Conservation (phyloP, 2,113 vertebrate species). For the Myocastor coypus region DNA sequence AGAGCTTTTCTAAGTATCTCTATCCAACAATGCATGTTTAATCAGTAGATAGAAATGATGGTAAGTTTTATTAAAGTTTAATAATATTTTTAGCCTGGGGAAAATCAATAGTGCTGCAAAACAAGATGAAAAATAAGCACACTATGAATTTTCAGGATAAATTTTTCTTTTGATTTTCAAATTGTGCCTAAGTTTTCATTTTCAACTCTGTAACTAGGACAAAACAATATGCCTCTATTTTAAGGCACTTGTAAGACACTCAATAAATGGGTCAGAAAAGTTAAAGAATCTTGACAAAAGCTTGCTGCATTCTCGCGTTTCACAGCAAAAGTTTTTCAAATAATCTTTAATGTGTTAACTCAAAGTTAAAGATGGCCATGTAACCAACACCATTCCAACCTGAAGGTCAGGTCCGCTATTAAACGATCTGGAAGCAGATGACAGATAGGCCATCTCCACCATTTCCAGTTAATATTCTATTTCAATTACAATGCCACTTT, state of each 20-base stretch:
- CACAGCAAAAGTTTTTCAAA: conserved; percentile 71
- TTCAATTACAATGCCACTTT: conserved; percentile 76
- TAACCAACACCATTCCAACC: conserved; percentile 80
- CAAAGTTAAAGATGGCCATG: conserved; percentile 75
- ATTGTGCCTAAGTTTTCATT: conserved; percentile 20
- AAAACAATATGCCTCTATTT: not conserved
- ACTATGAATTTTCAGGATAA: not conserved
- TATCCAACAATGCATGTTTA: not conserved
- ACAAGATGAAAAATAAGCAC: conserved; percentile 22
- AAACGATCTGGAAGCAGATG: conserved; percentile 82
- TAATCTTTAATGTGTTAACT: conserved; percentile 82
- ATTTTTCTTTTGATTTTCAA: conserved; percentile 11
- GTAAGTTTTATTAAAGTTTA: conserved; percentile 30
- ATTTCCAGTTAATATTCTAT: conserved; percentile 78
- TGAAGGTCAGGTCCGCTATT: conserved; percentile 78
- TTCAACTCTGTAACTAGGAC: not conserved
- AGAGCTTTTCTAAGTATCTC: conserved; percentile 27
- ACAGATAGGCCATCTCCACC: conserved; percentile 71
- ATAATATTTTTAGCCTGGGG: not conserved
- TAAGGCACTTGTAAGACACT: not conserved
- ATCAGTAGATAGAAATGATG: not conserved
- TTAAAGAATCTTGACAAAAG: not conserved
- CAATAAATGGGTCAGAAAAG: not conserved
- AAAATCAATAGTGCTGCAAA: conserved; percentile 16
- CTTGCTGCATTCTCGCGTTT: not conserved